These are phyloP conservation scores for Parnassius smintheus DNA, from an alignment of 2,888 invertebrate genomes.

Conservation along the genomic window DNA sequence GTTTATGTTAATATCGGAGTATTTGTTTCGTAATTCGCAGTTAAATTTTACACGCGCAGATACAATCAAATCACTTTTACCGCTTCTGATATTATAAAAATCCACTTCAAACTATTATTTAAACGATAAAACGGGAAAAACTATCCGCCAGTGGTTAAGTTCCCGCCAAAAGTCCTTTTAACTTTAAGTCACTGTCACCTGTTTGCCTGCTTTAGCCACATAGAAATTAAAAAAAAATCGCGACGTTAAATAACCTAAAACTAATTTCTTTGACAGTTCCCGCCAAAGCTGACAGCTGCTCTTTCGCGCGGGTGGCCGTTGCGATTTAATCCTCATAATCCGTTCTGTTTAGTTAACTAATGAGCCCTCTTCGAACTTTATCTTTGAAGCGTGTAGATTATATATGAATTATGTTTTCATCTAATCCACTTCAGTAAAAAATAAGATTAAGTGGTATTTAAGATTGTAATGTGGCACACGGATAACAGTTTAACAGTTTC, in stretches of 20 bases:
- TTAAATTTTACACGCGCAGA: too few relatives aligned
- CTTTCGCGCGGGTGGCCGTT: constrained; percentile 61
- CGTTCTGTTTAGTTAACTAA: constrained; percentile 60
- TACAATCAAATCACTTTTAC: too few relatives aligned
- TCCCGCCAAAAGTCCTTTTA: too few relatives aligned
- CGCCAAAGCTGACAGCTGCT: constrained; percentile 53
- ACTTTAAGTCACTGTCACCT: too few relatives aligned
- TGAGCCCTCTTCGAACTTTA: constrained; percentile 43
- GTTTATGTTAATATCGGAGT: too few relatives aligned
- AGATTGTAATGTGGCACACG: constrained; percentile 38
- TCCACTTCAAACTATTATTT: too few relatives aligned
- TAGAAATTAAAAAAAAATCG: constrained; percentile 2
- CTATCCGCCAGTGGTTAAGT: too few relatives aligned
- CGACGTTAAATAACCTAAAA: constrained; percentile 17
- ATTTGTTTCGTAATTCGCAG: too few relatives aligned
- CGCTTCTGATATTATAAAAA: too few relatives aligned
- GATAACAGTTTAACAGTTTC: constrained; percentile 33
- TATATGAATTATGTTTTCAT: constrained; percentile 35
- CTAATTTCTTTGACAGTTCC: constrained; percentile 25
- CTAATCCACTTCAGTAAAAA: constrained; percentile 39
- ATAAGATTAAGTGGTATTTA: constrained; percentile 36
- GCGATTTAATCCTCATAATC: constrained; percentile 56
- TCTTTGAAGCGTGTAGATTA: constrained; percentile 30
- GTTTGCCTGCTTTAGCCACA: neutral
- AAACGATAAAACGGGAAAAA: too few relatives aligned